Base-by-base conservation (phyloP, 2,888 invertebrate species). In the Morpho deidamia region DNA sequence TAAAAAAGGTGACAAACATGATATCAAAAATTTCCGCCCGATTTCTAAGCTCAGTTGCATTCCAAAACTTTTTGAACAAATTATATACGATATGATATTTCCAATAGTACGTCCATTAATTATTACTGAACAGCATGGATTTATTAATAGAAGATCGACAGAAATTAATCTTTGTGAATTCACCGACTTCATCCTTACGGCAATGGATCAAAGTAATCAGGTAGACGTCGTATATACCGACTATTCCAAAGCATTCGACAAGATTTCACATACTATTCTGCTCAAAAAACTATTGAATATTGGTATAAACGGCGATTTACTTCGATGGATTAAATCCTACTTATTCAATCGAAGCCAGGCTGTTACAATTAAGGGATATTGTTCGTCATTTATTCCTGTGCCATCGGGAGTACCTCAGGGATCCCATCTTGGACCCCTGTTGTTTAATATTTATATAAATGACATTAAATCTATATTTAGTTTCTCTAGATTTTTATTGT, bases 181-280 rank as follows among this genome's bases (percentile, higher is more conserved):
- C 11, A 40, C 40, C 11, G 40, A 40, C 11, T 40, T 40, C 11
- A 8, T 40, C 7, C 11, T 54, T 46, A n/a, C 50, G 58, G 12
- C 32, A 9, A 52, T 64, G 38, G 62, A 61, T 38, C 37, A 34
- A 12, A 47, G 55, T 7, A 53, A 45, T 9, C 65, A 64, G 50
- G 58, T 63, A 7, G 62, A 64, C 44, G 60, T 60, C 8, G 56
- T 67, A 11, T 67, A 67, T 38, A 65, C 66, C 0, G 67, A 68
- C 46, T 62, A 66, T 42, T 53, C 58, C 8, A 62, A 65, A 53
- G 65, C 64, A 14, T 14, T 14, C 4, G 14, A 14, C 14, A 14
- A 14, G 14, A 14, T 14, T 14, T 14, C 14, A 1, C 14, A 14
- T 4, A 14, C 14, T 14, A 14, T 14, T 14, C 14, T 14, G 14